Percentiles rank a stretch among this genome's conserved stretches.
phyloP scores from a whole-genome alignment of 2,797 vertebrate species.

The Oryzias dopingdopingensis region DNA sequence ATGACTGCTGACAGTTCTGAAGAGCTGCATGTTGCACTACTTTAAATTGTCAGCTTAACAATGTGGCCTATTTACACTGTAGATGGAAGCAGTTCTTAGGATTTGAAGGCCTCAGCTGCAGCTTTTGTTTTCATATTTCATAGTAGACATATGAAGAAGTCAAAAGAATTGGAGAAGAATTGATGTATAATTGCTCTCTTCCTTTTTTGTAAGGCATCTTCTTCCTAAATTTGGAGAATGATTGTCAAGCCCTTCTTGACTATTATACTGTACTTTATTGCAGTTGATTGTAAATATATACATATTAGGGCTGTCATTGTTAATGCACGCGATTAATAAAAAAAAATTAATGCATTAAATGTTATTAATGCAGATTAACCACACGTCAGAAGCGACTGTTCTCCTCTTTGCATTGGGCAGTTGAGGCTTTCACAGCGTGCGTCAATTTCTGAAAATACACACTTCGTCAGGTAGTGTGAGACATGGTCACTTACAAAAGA shows the following conservation, averaged over 20 bases:
- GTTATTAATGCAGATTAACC: too few relatives aligned
- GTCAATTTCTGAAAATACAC: too few relatives aligned
- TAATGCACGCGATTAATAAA: too few relatives aligned
- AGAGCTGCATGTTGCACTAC: constrained; percentile 29
- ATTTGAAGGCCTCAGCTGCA: constrained; percentile 41
- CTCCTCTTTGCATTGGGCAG: too few relatives aligned
- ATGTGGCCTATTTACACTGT: constrained; percentile 18
- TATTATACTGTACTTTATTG: constrained; percentile 5
- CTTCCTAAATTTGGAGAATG: constrained; percentile 28
- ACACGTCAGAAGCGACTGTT: too few relatives aligned
- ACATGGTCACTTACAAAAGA: too few relatives aligned
- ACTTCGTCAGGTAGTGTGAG: too few relatives aligned
- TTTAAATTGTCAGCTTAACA: constrained; percentile 48
- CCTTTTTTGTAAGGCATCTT: constrained; percentile 28
- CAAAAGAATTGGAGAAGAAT: constrained; percentile 29
- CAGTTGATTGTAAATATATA: neutral
- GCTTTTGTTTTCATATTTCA: constrained; percentile 26
- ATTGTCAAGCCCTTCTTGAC: constrained; percentile 16
- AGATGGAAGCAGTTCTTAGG: constrained; percentile 32
- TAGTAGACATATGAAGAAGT: constrained; percentile 36
- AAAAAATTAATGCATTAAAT: too few relatives aligned
- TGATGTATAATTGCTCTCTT: constrained; percentile 20
- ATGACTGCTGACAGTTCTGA: constrained; percentile 40
- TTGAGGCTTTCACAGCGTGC: too few relatives aligned
- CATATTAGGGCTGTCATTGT: too few relatives aligned